Evolutionary conservation across 2,888 invertebrate species (phyloP).

Genomic region (Stenichneumon culpator): DNA sequence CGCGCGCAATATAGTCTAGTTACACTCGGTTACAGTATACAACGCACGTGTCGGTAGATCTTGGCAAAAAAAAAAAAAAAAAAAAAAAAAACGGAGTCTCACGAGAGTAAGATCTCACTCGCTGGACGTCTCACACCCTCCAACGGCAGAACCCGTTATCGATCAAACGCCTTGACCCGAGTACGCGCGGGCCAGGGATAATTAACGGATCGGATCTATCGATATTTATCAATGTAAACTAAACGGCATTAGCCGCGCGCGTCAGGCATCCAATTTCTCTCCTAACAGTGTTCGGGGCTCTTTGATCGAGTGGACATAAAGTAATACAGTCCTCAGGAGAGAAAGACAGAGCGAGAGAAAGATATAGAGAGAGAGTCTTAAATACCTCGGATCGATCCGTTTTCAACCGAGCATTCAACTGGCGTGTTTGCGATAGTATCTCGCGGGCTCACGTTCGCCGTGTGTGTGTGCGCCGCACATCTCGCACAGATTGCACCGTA

Average conservation of each 20-base stretch:
- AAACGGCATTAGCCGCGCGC: neutral
- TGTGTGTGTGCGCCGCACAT: neutral
- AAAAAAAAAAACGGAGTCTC: neutral
- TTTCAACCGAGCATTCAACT: neutral
- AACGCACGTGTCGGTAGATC: neutral
- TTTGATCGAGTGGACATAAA: conserved; percentile 8
- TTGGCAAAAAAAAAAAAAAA: neutral
- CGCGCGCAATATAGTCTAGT: no score
- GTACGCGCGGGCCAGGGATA: neutral
- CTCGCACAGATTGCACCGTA: neutral
- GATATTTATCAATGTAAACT: neutral
- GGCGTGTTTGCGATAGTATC: neutral
- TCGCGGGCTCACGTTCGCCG: neutral
- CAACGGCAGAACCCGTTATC: neutral
- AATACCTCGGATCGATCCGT: neutral
- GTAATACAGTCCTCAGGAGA: neutral
- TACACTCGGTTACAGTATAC: no score
- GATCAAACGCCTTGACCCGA: conserved; percentile 17
- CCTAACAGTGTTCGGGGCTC: neutral
- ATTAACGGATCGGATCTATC: conserved; percentile 8
- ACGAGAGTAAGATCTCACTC: neutral
- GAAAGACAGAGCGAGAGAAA: neutral
- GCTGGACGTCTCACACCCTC: neutral
- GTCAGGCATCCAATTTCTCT: neutral
- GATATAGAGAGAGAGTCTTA: neutral